Evolutionary conservation across 2,888 invertebrate genomes (phyloP).

Genomic region (Hydriomena furcata): DNA sequence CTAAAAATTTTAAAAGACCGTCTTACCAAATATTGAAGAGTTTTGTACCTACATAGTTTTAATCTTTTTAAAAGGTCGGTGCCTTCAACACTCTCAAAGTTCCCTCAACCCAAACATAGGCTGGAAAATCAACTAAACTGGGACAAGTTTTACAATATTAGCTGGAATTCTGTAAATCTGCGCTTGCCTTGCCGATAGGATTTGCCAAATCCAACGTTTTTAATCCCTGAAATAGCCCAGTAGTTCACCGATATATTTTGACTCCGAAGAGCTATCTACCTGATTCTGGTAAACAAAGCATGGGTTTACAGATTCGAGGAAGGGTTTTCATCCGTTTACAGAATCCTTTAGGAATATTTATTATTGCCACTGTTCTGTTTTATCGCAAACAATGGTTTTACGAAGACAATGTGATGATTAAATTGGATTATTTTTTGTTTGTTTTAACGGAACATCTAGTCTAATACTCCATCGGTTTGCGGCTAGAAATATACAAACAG

Average conservation of each 20-base stretch:
- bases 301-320: constrained; percentile 32
- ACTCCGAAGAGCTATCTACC: constrained; percentile 7
- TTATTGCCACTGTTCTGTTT: constrained; percentile 15
- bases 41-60: no score
- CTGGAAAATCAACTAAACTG: constrained; percentile 1
- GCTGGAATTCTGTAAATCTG: not conserved
- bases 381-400: constrained; percentile 12
- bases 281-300: constrained; percentile 29
- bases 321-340: constrained; percentile 24
- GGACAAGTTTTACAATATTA: constrained; percentile 11
- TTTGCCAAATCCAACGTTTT: not conserved
- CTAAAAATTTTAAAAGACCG: no score
- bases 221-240: constrained; percentile 14
- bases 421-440: not conserved
- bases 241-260: constrained; percentile 20
- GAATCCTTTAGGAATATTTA: constrained; percentile 17
- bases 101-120: constrained; percentile 10
- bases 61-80: constrained; percentile 5
- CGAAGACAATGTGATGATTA: constrained; percentile 3
- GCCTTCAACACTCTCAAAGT: constrained; percentile 6
- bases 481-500: no score
- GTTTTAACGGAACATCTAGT: no score
- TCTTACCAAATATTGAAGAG: no score
- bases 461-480: no score
- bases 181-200: not conserved